Evolutionary conservation across 2,113 vertebrate genomes (phyloP), one percentile per base, ranked within the genome.

Genomic region (Tyto alba): DNA sequence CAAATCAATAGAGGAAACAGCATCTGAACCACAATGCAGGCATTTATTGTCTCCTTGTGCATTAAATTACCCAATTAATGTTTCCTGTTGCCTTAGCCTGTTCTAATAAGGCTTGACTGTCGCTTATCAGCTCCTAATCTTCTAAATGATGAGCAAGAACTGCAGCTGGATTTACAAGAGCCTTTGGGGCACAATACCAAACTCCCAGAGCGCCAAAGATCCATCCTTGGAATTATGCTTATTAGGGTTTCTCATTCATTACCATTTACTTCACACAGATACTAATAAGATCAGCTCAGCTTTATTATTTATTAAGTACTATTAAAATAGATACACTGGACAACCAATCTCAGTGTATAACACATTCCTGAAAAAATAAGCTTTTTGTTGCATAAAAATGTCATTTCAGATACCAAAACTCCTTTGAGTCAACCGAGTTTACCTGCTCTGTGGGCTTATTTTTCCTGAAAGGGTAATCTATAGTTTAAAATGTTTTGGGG

Each of bases 101-200:
- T 91, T 95, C 94, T 96, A 97, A 96, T 97, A 96, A 95, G 95
- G 80, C 95, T 95, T 96, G 95, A 95, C 94, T 94, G 93, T 93
- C 3, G 48, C 94, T 97, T 97, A 96, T 96, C 95, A 96, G 88
- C 95, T 79, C 84, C 91, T 97, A 97, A 97, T 97, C 96, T 96
- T 94, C 93, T 93, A 94, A 95, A 95, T 89, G 92, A 95, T 92
- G 89, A 94, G 85, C 89, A 88, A 94, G 95, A 95, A 93, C 87
- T 94, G 82, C 88, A 96, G 92, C 94, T 96, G 93, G 96, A 91
- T 96, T 95, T 95, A 93, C 84, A 95, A 97, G 94, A 95, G 93
- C 96, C 96, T 96, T 96, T 96, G 94, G 96, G 96, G 96, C 96
- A 96, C 84, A 95, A 96, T 93, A 97, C 86, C 89, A 84, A 94